Conservation (phyloP, 2,113 vertebrate species). For the Cynocephalus volans region DNA sequence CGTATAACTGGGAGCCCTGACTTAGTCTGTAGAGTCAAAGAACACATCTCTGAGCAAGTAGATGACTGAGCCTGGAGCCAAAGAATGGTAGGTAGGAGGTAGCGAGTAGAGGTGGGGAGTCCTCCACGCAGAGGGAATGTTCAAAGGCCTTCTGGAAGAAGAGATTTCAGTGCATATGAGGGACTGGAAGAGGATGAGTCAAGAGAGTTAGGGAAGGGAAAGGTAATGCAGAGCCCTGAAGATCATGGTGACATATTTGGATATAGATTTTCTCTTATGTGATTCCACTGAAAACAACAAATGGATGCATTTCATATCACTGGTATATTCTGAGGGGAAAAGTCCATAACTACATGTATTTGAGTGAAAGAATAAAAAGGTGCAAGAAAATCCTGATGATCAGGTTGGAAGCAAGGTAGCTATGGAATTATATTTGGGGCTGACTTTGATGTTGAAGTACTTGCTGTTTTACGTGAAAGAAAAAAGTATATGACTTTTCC, state of each 20-base stretch:
- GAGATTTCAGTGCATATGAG: not conserved
- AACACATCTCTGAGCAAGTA: not conserved
- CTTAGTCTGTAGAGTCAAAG: not conserved
- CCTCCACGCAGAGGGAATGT: not conserved
- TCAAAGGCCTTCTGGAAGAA: too few relatives aligned
- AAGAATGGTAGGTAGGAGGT: too few relatives aligned
- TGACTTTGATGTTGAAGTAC: not conserved
- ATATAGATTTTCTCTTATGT: not conserved
- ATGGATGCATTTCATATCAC: too few relatives aligned
- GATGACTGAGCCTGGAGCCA: not conserved
- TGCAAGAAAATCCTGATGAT: not conserved
- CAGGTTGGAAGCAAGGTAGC: not conserved
- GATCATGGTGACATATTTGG: not conserved
- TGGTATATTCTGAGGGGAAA: not conserved
- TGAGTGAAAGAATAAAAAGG: not conserved
- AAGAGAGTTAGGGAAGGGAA: not conserved
- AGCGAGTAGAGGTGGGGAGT: not conserved
- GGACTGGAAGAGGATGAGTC: not conserved
- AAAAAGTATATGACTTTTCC: not conserved
- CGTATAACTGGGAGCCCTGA: not conserved
- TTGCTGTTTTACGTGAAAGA: not conserved
- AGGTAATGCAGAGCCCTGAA: too few relatives aligned
- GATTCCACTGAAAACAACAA: not conserved
- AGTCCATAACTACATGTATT: not conserved
- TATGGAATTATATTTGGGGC: not conserved